phyloP scores from a whole-genome alignment of 2,888 invertebrate genomes.

The Cryptosula pallasiana region DNA sequence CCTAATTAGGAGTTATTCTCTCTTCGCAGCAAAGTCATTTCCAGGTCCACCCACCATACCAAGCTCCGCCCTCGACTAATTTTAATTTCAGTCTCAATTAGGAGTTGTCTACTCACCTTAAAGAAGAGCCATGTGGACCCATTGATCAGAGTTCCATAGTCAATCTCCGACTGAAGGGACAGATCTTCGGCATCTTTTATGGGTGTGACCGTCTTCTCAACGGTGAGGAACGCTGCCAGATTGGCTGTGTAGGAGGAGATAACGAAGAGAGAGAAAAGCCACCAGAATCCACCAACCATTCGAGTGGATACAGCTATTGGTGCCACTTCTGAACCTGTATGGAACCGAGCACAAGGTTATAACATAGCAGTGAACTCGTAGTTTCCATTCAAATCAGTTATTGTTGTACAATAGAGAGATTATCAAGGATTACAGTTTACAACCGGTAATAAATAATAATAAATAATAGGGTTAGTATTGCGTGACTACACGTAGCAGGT shows the following conservation, averaged over 20 bases:
- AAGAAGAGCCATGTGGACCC: constrained; percentile 98
- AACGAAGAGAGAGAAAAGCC: constrained; percentile 98
- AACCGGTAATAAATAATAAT: no score
- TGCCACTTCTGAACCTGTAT: constrained; percentile 58
- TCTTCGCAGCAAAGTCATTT: no score
- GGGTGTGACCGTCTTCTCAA: constrained; percentile 89
- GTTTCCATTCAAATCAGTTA: no score
- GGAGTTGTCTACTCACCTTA: constrained; percentile 54
- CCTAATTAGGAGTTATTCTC: no score
- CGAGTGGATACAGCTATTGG: constrained; percentile 70
- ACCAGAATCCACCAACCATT: constrained; percentile 88
- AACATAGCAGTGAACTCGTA: no score
- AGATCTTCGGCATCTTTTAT: constrained; percentile 93
- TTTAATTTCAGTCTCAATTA: no score
- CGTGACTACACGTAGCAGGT: no score
- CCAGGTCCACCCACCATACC: no score
- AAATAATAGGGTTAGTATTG: no score
- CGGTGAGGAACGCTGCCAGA: constrained; percentile 94
- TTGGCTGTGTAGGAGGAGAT: constrained; percentile 97
- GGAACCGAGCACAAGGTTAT: background rate
- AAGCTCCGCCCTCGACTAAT: no score
- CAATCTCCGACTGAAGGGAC: constrained; percentile 84
- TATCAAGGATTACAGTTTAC: no score
- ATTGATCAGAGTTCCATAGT: constrained; percentile 86
- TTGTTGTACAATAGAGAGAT: no score